Evolutionary conservation across 2,888 invertebrate species (phyloP), one percentile per base, ranked within the genome.

Genomic region (Fragum whitleyi): DNA sequence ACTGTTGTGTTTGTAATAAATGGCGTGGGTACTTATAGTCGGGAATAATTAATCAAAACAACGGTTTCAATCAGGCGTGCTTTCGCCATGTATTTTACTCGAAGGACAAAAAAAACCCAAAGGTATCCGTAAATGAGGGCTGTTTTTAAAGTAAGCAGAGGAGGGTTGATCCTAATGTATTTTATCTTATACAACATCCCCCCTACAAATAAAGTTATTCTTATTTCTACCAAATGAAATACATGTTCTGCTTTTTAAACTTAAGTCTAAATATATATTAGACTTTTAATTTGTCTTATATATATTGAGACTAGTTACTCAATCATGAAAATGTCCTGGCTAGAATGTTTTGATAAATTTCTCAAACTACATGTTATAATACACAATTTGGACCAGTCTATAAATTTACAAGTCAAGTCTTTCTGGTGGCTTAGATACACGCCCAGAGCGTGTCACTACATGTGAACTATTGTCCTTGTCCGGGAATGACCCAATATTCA

Each of bases 401-500:
- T 36, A n/a, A n/a, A n/a, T n/a, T 36, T 36, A 36, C 32, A 36
- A 36, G 32, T 36, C 9, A 23, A 26, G 29, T 59, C 29, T 59
- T 28, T 59, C 59, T 14, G 59, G 59, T 59, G 59, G 59, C 21
- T 59, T 59, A 16, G 59, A 59, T 59, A 21, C 59, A 21, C 59
- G 59, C 26, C 59, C 59, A 5, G 59, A 21, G 7, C 59, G 23
- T 59, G 59, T 59, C 51, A 51, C 51, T 7, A 51, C 5, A 51
- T 59, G 59, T 59, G 59, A 28, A 59, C 23, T 21, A 6, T 59
- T 16, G 6, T 59, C 21, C 2, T 7, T 28, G 29, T 5, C 29
- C 21, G 23, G 59, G 26, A 14, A 28, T 28, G 23, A 7, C 59
- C 26, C 29, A 23, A 28, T 16, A 7, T 59, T 59, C 26, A 14